A percentile compares a stretch with the other conserved stretches of the same genome.
phyloP scores from a whole-genome alignment of 2,797 vertebrate genomes.

The Etheostoma nigrum region DNA sequence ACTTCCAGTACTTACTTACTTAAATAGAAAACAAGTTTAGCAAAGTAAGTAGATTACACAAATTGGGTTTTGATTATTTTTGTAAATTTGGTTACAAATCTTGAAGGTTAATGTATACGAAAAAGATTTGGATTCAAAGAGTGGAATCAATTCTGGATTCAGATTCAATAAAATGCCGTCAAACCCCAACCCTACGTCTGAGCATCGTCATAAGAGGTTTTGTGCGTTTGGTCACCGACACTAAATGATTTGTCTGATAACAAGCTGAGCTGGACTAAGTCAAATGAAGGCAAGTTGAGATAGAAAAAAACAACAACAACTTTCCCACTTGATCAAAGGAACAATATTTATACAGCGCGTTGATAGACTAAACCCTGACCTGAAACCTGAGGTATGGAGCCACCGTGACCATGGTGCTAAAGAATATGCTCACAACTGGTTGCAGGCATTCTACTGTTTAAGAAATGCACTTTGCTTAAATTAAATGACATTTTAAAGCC shows the following conservation, averaged over 20 bases:
- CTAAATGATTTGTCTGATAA: background rate
- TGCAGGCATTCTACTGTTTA: background rate
- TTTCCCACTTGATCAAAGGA: background rate
- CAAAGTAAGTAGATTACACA: no score
- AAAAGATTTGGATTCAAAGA: background rate
- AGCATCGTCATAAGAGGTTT: background rate
- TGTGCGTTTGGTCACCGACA: background rate
- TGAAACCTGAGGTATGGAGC: background rate
- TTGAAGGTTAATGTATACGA: background rate
- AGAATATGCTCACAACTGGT: background rate
- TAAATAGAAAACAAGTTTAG: background rate
- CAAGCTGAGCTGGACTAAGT: background rate
- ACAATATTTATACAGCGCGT: background rate
- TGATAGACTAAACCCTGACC: background rate
- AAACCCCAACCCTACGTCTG: no score
- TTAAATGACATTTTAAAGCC: background rate
- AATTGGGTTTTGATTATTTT: background rate
- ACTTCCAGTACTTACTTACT: background rate
- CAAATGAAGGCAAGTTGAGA: background rate
- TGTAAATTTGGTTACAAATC: background rate
- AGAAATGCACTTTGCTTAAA: conserved; percentile 23
- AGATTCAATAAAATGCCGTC: background rate
- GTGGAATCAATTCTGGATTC: background rate
- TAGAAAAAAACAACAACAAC: background rate
- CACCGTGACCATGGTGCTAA: background rate